A percentile compares a stretch with the other conserved stretches of the same genome.
These are phyloP conservation scores for Caenorhabditis virilis DNA, from an alignment of 2,888 invertebrate species.

Conservation along the genomic window DNA sequence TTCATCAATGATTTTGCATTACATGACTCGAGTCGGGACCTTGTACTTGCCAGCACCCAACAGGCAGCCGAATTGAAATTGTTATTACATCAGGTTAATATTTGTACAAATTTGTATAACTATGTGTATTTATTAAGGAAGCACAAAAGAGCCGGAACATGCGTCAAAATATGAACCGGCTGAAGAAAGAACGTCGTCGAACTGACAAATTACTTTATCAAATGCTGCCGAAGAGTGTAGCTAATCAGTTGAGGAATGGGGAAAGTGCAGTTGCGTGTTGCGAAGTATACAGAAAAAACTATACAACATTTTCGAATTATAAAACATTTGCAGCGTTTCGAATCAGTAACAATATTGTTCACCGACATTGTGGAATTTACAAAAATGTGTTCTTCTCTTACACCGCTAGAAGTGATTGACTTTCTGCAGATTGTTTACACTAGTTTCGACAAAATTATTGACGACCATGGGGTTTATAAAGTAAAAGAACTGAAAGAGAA, in stretches of 20 bases:
- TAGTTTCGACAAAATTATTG: conserved; percentile 86
- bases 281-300: conserved; percentile 76
- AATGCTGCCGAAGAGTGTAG: conserved; percentile 98
- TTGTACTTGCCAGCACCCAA: conserved; percentile 93
- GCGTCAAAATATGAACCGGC: conserved; percentile 91
- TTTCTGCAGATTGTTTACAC: conserved; percentile 74
- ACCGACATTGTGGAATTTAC: conserved; percentile 98
- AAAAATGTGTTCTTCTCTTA: conserved; percentile 91
- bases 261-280: conserved; percentile 94
- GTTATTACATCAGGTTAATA: conserved; percentile 78
- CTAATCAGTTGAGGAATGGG: conserved; percentile 88
- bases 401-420: conserved; percentile 85
- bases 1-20: conserved; percentile 98
- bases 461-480: conserved; percentile 90
- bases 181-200: conserved; percentile 92
- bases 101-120: neutral
- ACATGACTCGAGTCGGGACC: conserved; percentile 95
- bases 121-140: conserved; percentile 75
- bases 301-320: conserved; percentile 3
- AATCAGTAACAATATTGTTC: conserved; percentile 91
- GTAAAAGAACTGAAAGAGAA: conserved; percentile 79
- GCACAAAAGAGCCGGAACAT: conserved; percentile 93
- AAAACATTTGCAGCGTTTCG: conserved; percentile 80
- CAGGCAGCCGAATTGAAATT: conserved; percentile 94
- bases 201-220: conserved; percentile 94